Conservation (phyloP, 2,888 invertebrate species). For the Cheilosia scutellata region DNA sequence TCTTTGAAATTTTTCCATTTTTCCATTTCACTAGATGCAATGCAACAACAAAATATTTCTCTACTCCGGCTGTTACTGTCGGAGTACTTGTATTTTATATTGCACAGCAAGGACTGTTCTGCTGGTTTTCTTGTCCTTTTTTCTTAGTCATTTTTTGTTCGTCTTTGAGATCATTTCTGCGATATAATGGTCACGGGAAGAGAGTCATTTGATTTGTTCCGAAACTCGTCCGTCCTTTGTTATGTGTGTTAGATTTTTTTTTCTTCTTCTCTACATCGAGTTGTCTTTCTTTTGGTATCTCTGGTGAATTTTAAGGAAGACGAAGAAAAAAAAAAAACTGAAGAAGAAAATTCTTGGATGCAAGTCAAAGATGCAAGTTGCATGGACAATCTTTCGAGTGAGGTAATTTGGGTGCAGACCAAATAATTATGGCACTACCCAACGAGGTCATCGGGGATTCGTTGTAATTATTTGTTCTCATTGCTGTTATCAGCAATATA, state of each 20-base stretch:
- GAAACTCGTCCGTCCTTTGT: constrained; percentile 70
- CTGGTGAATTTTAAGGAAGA: constrained; percentile 30
- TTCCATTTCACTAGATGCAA: constrained; percentile 73
- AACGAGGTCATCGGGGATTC: constrained; percentile 71
- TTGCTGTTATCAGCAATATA: constrained; percentile 59
- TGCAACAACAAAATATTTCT: constrained; percentile 37
- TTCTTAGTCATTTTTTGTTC: constrained; percentile 13
- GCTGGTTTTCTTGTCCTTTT: constrained; percentile 10
- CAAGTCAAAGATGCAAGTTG: constrained; percentile 72
- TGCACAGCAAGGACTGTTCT: constrained; percentile 35
- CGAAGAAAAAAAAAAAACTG: constrained; percentile 15
- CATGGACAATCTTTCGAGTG: constrained; percentile 67
- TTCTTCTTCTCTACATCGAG: background rate
- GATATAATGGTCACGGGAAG: constrained; percentile 74
- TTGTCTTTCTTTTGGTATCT: constrained; percentile 38
- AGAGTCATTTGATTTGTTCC: constrained; percentile 74
- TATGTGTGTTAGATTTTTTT: constrained; percentile 43
- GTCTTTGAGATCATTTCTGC: constrained; percentile 64
- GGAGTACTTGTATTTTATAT: constrained; percentile 35
- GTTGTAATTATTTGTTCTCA: constrained; percentile 73
- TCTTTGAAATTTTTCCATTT: constrained; percentile 64
- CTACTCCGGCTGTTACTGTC: constrained; percentile 6
- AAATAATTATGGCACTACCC: constrained; percentile 71
- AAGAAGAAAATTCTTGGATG: constrained; percentile 57
- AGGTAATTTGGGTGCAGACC: constrained; percentile 75